These are phyloP conservation scores for Hystrix brachyura DNA, from an alignment of 2,113 vertebrate species.

Conservation along the genomic window DNA sequence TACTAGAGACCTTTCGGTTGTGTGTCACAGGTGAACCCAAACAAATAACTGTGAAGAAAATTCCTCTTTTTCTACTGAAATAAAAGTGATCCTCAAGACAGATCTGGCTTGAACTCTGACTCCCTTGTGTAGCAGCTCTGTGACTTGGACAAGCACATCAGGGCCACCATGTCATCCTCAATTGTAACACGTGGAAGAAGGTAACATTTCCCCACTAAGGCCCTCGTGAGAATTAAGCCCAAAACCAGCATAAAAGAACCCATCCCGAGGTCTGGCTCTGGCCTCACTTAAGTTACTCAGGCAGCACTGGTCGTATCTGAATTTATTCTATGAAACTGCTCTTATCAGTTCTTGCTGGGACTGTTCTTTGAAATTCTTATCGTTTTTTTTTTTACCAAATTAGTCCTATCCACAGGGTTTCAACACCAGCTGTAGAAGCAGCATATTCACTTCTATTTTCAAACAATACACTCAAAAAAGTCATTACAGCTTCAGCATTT, in stretches of 20 bases:
- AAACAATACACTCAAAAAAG: slow-evolving; percentile 30
- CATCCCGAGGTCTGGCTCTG: not conserved
- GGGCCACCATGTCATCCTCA: not conserved
- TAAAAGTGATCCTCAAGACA: slow-evolving; percentile 8
- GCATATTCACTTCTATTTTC: slow-evolving; percentile 45
- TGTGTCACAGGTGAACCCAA: not conserved
- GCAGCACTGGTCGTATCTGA: not conserved
- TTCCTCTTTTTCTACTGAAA: not conserved
- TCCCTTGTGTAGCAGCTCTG: not conserved
- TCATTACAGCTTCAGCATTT: not conserved
- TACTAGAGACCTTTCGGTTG: not conserved
- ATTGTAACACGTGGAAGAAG: not conserved
- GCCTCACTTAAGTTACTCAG: not conserved
- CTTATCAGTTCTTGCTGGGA: not conserved
- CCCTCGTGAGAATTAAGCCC: not conserved
- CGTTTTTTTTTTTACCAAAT: slow-evolving; percentile 34
- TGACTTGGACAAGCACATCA: not conserved
- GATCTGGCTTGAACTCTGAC: not conserved
- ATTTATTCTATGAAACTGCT: not conserved
- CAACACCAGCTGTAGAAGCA: slow-evolving; percentile 21
- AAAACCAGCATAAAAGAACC: not conserved
- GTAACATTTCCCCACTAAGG: not conserved
- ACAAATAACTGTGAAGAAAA: not conserved
- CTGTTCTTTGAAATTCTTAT: slow-evolving; percentile 56
- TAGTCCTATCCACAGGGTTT: not conserved